Evolutionary conservation across 2,113 vertebrate species (phyloP).

Genomic region (Phalacrocorax brasilianus): DNA sequence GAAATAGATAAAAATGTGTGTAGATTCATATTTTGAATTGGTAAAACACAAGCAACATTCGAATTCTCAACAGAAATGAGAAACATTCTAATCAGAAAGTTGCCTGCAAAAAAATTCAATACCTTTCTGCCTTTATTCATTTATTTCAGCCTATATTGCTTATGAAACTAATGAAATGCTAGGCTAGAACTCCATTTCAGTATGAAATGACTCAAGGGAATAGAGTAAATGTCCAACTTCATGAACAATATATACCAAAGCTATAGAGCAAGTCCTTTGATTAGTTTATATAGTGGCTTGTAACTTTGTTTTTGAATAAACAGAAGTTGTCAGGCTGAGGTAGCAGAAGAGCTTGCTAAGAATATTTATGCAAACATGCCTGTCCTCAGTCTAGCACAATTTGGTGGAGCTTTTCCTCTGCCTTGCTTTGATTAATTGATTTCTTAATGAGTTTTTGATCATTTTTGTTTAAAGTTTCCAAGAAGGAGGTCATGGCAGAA

Average conservation of each 20-base stretch:
- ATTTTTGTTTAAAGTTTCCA: not conserved
- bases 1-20: constrained; percentile 31
- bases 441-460: not conserved
- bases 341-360: not conserved
- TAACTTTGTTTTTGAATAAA: constrained; percentile 6
- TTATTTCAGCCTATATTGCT: constrained; percentile 14
- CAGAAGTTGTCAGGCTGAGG: not conserved
- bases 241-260: constrained; percentile 9
- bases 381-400: not conserved
- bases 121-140: constrained; percentile 21
- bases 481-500: not conserved
- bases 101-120: constrained; percentile 27
- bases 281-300: constrained; percentile 15
- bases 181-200: constrained; percentile 9
- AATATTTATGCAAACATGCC: not conserved
- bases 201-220: constrained; percentile 28
- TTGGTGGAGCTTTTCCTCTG: not conserved
- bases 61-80: constrained; percentile 38
- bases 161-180: constrained; percentile 48
- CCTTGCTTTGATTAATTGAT: not conserved
- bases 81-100: not conserved
- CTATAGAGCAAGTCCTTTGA: not conserved
- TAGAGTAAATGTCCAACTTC: not conserved
- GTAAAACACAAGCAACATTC: constrained; percentile 22
- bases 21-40: constrained; percentile 18